Conservation (phyloP, 2,797 vertebrate genomes). For the Falco columbarius region DNA sequence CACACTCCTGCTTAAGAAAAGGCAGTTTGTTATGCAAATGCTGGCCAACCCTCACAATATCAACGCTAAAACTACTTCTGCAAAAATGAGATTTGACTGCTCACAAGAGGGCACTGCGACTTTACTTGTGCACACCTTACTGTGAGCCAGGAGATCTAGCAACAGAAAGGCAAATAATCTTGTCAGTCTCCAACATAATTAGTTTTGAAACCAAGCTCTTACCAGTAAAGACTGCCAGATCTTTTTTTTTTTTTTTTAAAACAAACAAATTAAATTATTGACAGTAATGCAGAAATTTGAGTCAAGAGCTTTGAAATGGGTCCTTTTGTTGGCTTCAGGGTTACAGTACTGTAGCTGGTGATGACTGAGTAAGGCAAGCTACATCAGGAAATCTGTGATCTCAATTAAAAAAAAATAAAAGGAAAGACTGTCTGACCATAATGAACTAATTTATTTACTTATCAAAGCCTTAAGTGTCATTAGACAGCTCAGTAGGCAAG, state of each 20-base stretch:
- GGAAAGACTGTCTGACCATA: background rate
- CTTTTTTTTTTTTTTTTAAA: background rate
- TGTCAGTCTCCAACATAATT: background rate
- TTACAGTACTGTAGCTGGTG: background rate
- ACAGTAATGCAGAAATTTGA: background rate
- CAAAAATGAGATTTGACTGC: background rate
- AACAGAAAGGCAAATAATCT: background rate
- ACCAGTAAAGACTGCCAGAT: background rate
- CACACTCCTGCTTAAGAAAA: fast-evolving
- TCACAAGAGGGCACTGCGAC: slow-evolving; percentile 57
- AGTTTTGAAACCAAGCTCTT: background rate
- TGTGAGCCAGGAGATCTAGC: background rate
- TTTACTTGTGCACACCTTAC: background rate
- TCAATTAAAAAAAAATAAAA: background rate
- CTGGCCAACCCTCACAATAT: background rate
- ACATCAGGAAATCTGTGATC: background rate
- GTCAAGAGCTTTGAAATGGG: background rate
- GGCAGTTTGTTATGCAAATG: background rate
- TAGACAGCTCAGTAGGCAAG: slow-evolving; percentile 57
- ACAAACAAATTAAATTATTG: background rate
- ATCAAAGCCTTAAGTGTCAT: slow-evolving; percentile 33
- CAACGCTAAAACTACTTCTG: background rate
- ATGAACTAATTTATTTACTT: slow-evolving; percentile 53
- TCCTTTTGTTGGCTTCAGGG: background rate
- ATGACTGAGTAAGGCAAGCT: background rate